Evolutionary conservation across 2,888 invertebrate species (phyloP).

Genomic region (Polydrusus tereticollis): DNA sequence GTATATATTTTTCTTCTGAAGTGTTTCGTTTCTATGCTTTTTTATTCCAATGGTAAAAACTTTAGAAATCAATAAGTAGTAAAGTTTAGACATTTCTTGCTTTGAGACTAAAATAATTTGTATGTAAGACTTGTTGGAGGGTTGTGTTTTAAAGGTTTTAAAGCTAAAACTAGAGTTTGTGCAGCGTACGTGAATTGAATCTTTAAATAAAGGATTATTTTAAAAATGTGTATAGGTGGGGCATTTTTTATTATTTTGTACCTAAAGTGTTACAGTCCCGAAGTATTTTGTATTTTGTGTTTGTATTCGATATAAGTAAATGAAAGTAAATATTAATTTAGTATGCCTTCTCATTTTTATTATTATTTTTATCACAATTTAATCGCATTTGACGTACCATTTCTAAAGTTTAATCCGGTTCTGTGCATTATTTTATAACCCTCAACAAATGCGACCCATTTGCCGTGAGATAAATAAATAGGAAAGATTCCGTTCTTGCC

Average conservation of each 20-base stretch:
- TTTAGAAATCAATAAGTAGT: not conserved
- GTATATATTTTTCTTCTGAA: not conserved
- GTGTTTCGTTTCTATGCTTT: no score
- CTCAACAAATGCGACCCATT: constrained; percentile 29
- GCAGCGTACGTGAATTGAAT: not conserved
- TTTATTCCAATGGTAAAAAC: no score
- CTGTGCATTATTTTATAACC: not conserved
- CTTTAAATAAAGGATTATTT: not conserved
- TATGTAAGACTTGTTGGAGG: not conserved
- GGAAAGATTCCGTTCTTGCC: constrained; percentile 22
- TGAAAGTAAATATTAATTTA: not conserved
- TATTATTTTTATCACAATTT: not conserved
- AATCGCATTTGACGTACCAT: not conserved
- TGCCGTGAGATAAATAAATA: constrained; percentile 37
- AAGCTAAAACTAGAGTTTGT: no score
- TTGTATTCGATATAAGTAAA: no score
- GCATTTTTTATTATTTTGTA: no score
- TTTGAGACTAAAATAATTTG: not conserved
- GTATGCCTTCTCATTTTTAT: no score
- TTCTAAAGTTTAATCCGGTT: not conserved
- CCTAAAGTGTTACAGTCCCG: no score
- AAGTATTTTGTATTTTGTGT: no score
- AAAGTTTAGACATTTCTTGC: not conserved
- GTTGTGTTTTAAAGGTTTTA: not conserved
- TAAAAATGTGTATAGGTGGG: no score